phyloP scores from a whole-genome alignment of 1,140 invertebrate species.

The Fopius arisanus region DNA sequence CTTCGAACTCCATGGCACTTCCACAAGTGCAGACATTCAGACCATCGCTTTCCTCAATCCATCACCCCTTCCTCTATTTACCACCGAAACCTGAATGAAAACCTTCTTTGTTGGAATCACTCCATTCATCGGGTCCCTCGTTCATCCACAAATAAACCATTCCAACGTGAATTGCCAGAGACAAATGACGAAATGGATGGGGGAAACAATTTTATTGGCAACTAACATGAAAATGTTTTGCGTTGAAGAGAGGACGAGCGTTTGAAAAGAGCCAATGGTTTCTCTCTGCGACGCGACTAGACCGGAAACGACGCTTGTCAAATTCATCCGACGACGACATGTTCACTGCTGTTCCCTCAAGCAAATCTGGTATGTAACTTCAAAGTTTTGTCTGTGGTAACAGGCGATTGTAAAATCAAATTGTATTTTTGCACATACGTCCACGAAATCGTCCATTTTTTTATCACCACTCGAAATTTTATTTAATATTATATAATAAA shows the following conservation, averaged over 20 bases:
- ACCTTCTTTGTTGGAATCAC: neutral
- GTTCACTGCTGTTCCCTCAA: neutral
- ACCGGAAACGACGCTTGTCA: conserved; percentile 15
- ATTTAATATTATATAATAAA: no score
- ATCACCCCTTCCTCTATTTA: neutral
- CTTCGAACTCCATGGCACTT: neutral
- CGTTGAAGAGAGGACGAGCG: neutral
- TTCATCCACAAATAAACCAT: neutral
- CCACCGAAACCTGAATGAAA: neutral
- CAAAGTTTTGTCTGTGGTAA: no score
- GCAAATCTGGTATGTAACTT: neutral
- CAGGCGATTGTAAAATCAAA: no score
- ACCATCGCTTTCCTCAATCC: neutral
- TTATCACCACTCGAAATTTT: no score
- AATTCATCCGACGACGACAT: neutral
- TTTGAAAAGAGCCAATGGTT: neutral
- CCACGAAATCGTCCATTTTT: no score
- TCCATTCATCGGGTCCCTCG: neutral
- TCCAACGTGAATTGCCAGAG: neutral
- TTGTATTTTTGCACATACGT: no score
- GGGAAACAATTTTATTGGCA: conserved; percentile 2
- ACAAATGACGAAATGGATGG: neutral
- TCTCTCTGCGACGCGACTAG: neutral
- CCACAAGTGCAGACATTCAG: no score
- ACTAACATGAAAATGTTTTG: neutral